phyloP scores from a whole-genome alignment of 2,797 vertebrate genomes.

The Allobates femoralis region DNA sequence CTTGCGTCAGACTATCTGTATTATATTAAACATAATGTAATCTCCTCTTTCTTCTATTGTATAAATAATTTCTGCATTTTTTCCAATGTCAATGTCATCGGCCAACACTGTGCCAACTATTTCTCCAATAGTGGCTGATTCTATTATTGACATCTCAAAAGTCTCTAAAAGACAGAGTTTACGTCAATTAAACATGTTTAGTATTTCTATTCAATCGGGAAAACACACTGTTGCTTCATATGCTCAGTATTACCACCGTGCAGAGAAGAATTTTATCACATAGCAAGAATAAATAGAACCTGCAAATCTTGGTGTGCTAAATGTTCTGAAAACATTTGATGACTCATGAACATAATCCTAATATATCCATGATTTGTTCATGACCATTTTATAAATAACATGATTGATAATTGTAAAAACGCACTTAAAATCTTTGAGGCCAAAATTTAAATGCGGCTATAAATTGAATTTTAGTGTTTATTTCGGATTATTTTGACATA shows the following conservation, averaged over 20 bases:
- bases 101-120: slow-evolving; percentile 86
- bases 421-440: no score
- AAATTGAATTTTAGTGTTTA: no score
- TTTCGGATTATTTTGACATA: no score
- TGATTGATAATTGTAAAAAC: no score
- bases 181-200: background rate
- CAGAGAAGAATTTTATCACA: no score
- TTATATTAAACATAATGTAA: slow-evolving; percentile 82
- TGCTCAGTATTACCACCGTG: background rate
- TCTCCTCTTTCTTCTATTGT: slow-evolving; percentile 81
- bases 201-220: background rate
- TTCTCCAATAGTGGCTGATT: slow-evolving; percentile 81
- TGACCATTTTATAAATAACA: no score
- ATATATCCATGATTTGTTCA: no score
- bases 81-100: slow-evolving; percentile 84
- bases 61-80: slow-evolving; percentile 90
- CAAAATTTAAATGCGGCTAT: no score
- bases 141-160: slow-evolving; percentile 86
- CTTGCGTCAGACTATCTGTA: slow-evolving; percentile 86
- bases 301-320: no score
- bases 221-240: background rate
- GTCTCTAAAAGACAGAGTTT: slow-evolving; percentile 75
- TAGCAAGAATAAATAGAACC: no score
- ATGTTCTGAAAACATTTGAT: no score
- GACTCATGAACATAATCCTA: no score